These are phyloP conservation scores for Dolichoris vasculosae DNA, from an alignment of 1,140 invertebrate species.

Conservation along the genomic window DNA sequence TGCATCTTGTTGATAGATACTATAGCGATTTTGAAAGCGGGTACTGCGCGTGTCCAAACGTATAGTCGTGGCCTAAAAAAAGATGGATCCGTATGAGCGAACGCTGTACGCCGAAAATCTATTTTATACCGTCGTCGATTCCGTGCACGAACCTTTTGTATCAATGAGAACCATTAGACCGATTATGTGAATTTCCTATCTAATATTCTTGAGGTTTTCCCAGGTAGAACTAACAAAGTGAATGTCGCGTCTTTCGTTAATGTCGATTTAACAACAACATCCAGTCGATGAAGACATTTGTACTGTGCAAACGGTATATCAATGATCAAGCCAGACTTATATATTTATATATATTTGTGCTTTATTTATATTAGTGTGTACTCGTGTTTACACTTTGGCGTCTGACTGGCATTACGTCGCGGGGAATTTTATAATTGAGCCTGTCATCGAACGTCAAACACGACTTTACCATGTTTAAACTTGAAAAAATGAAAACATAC, in stretches of 20 bases:
- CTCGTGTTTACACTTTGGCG: slow-evolving; percentile 40
- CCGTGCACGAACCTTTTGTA: background rate
- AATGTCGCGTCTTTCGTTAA: background rate
- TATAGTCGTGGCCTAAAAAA: too few species aligned
- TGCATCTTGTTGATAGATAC: too few species aligned
- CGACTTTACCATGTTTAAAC: background rate
- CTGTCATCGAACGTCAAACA: slow-evolving; percentile 40
- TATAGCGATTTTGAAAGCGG: too few species aligned
- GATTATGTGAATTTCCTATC: too few species aligned
- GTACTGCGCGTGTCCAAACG: too few species aligned
- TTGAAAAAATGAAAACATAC: too few species aligned
- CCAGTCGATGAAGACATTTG: too few species aligned
- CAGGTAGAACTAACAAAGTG: too few species aligned
- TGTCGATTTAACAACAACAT: slow-evolving; percentile 30
- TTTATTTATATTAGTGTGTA: background rate
- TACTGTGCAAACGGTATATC: background rate
- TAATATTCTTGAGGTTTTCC: background rate
- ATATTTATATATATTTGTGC: background rate
- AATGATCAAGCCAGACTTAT: background rate
- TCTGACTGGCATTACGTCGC: slow-evolving; percentile 19
- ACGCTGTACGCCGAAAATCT: background rate
- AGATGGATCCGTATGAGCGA: too few species aligned
- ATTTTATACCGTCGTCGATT: background rate
- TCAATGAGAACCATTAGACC: background rate
- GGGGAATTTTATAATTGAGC: slow-evolving; percentile 8